These are phyloP conservation scores for Podocnemis expansa DNA, from an alignment of 2,113 vertebrate species.

Conservation along the genomic window DNA sequence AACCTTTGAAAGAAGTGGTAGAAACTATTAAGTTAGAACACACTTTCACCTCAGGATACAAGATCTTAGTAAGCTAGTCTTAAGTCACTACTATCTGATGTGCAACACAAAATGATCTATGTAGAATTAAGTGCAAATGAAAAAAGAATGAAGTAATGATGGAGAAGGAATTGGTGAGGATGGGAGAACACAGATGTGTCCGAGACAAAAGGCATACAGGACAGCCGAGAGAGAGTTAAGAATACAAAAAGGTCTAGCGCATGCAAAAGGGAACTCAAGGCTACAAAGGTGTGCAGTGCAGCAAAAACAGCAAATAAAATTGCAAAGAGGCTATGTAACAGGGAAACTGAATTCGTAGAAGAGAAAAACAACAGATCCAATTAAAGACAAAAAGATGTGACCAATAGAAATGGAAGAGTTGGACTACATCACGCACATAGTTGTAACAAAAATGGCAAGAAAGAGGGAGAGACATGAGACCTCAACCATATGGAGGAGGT, in stretches of 20 bases:
- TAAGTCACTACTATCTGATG: background rate
- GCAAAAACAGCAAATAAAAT: background rate
- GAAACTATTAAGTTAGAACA: background rate
- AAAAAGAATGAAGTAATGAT: background rate
- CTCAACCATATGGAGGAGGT: background rate
- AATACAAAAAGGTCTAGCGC: too few relatives aligned
- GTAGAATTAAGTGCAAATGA: background rate
- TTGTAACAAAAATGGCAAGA: background rate
- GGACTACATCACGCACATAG: background rate
- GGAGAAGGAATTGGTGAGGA: too few relatives aligned
- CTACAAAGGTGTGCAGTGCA: background rate
- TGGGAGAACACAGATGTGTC: too few relatives aligned
- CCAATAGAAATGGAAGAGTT: background rate
- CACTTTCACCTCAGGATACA: rapidly evolving
- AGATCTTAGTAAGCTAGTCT: background rate
- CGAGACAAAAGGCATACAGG: too few relatives aligned
- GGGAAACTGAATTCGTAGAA: background rate
- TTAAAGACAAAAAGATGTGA: background rate
- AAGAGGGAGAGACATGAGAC: background rate
- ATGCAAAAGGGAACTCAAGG: too few relatives aligned
- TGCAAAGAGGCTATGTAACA: background rate
- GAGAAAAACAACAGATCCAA: background rate
- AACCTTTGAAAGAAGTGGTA: background rate
- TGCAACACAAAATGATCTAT: background rate
- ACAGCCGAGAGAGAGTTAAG: too few relatives aligned